Conservation (phyloP, 2,888 invertebrate genomes). For the Agonum fuliginosum region DNA sequence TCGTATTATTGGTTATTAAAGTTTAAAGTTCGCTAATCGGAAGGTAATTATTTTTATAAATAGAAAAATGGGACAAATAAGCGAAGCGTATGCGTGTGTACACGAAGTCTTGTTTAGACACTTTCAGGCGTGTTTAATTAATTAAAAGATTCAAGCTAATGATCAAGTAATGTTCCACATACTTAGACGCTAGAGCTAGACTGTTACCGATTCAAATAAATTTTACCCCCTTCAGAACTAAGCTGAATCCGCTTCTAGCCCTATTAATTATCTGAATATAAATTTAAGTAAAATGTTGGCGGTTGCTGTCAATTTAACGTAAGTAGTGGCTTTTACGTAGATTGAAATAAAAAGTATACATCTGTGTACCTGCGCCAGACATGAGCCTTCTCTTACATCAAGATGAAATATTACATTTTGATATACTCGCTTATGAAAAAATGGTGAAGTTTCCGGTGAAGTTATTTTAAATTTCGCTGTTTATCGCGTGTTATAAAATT, state of each 20-base stretch:
- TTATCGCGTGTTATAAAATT: slow-evolving; percentile 30
- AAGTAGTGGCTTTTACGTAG: not conserved
- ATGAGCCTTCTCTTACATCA: slow-evolving; percentile 14
- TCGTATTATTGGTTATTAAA: too few species aligned
- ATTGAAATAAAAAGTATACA: not conserved
- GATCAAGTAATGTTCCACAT: too few species aligned
- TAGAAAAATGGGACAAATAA: too few species aligned
- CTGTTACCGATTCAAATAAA: too few species aligned
- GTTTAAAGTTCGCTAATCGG: too few species aligned
- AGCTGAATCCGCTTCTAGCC: too few species aligned
- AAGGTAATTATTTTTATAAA: too few species aligned
- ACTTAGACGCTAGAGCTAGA: too few species aligned
- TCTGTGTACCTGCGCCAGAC: not conserved
- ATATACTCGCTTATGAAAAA: slow-evolving; percentile 32
- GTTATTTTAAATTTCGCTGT: slow-evolving; percentile 36
- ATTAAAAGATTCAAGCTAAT: not conserved
- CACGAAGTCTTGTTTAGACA: too few species aligned
- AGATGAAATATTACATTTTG: slow-evolving; percentile 34
- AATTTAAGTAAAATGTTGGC: not conserved
- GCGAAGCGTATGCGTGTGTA: too few species aligned
- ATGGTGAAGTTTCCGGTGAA: slow-evolving; percentile 23
- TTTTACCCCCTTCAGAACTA: too few species aligned
- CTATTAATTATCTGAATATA: too few species aligned
- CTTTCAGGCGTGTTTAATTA: not conserved
- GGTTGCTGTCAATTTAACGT: not conserved